Base-by-base conservation (phyloP, 2,888 invertebrate species). In the Deilephila elpenor region DNA sequence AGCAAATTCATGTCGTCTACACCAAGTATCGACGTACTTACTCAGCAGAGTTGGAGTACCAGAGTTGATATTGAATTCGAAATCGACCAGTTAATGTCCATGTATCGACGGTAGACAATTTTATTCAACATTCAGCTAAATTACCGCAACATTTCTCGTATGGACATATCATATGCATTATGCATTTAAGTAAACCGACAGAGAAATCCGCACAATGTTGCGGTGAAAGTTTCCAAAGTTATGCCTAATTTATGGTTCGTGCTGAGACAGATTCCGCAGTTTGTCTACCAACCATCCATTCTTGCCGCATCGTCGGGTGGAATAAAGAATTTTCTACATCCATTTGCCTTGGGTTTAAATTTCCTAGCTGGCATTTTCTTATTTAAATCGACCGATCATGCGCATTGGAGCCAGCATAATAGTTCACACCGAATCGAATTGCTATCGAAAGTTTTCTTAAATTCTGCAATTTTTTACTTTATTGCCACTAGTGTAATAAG, bases 201-300 rank as follows among this genome's bases (percentile, higher is more conserved):
- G 6, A 19, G 19, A 62, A 34, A 17, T 32, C 32, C 32, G 3
- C 61, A 62, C 34, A 62, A 62, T 34, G 44, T 44, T 44, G 61
- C 61, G 19, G n/a, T 56, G 56, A 56, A 62, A 62, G 34, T 62
- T 62, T 62, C 32, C 61, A 19, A 29, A 62, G 32, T 62, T 62
- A 62, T 62, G 61, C 32, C 61, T 62, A 62, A 62, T 62, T 62
- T 62, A 62, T 62, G 8, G 32, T 34, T 14, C 56, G 17, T n/a
- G 20, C 4, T 60, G 25, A 17, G 34, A 19, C 34, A 14, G 32
- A 7, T 34, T 62, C 61, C 34, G 61, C 61, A 34, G 61, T 62
- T 34, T 62, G 61, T 62, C 34, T 19, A 19, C 34, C 61, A 61
- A 19, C 34, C 61, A 62, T 62, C n/a, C 14, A 62, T 62, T 62